Conservation (phyloP, 1,140 invertebrate genomes). For the Lepeophtheirus salmonis region DNA sequence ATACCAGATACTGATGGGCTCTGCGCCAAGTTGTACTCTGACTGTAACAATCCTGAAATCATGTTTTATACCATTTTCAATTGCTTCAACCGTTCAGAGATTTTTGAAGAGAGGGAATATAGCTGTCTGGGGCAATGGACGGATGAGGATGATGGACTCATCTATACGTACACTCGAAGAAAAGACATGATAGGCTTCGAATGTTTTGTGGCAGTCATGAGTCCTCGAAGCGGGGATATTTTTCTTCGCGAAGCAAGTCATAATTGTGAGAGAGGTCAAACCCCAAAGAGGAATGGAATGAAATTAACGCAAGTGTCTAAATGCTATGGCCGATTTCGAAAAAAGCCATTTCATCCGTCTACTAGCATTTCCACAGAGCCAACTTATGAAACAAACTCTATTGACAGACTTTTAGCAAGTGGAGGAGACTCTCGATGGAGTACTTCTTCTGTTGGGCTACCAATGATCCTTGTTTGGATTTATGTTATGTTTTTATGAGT, state of each 20-base stretch:
- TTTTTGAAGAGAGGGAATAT: conserved; percentile 49
- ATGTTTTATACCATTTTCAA: conserved; percentile 51
- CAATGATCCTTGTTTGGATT: too few relatives aligned
- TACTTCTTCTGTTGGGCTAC: too few relatives aligned
- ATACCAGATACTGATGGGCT: conserved; percentile 43
- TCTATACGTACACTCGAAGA: conserved; percentile 48
- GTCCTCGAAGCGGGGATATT: conserved; percentile 35
- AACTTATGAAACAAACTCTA: too few relatives aligned
- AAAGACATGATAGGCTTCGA: conserved; percentile 43
- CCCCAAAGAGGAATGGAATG: conserved; percentile 43
- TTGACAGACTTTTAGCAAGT: too few relatives aligned
- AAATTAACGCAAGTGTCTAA: conserved; percentile 28
- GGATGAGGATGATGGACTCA: conserved; percentile 36
- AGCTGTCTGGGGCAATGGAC: conserved; percentile 48
- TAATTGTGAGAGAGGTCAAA: conserved; percentile 42
- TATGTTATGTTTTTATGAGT: too few relatives aligned
- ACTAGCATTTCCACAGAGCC: too few relatives aligned
- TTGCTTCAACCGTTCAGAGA: conserved; percentile 36
- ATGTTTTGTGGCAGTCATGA: conserved; percentile 48
- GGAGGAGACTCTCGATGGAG: too few relatives aligned
- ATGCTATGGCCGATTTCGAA: conserved; percentile 3
- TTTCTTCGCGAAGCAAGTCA: conserved; percentile 48
- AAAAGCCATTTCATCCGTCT: neutral
- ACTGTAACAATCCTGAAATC: conserved; percentile 44
- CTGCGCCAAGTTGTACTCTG: conserved; percentile 49